Conservation (phyloP, 1,140 invertebrate species). For the Batillaria attramentaria region DNA sequence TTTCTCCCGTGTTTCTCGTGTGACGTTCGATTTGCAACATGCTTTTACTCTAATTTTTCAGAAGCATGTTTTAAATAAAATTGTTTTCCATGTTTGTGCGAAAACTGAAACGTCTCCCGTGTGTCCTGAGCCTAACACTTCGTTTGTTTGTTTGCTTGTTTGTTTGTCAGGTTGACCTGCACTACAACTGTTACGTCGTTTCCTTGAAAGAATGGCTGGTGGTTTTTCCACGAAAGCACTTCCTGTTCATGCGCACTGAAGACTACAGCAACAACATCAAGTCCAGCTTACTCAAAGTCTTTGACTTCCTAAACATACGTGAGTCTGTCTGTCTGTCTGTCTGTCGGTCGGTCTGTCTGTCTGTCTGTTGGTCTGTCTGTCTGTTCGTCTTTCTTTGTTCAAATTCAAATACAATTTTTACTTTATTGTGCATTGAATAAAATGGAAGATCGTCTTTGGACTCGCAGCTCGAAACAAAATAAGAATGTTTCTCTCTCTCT, state of each 20-base stretch:
- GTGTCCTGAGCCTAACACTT: no score
- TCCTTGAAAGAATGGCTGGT: conserved; percentile 43
- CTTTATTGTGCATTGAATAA: no score
- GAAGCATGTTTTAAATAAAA: no score
- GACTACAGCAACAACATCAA: conserved; percentile 32
- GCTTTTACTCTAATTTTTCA: no score
- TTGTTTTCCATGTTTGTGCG: background rate
- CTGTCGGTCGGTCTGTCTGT: background rate
- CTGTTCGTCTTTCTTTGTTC: background rate
- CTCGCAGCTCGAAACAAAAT: no score
- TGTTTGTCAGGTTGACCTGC: conserved; percentile 32
- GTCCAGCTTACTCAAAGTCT: conserved; percentile 6
- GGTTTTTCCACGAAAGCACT: conserved; percentile 40
- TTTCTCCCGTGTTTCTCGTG: no score
- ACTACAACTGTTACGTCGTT: conserved; percentile 38
- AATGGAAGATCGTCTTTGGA: no score
- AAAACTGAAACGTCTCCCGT: no score
- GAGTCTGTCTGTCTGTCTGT: background rate
- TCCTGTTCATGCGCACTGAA: conserved; percentile 42
- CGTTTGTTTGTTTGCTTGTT: no score
- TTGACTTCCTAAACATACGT: conserved; percentile 33
- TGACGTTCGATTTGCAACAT: no score
- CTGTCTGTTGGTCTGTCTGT: background rate
- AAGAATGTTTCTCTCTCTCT: no score
- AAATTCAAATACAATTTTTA: background rate